A percentile compares a stretch with the other conserved stretches of the same genome.
phyloP scores from a whole-genome alignment of 2,888 invertebrate species.

The Lacanobia oleracea region DNA sequence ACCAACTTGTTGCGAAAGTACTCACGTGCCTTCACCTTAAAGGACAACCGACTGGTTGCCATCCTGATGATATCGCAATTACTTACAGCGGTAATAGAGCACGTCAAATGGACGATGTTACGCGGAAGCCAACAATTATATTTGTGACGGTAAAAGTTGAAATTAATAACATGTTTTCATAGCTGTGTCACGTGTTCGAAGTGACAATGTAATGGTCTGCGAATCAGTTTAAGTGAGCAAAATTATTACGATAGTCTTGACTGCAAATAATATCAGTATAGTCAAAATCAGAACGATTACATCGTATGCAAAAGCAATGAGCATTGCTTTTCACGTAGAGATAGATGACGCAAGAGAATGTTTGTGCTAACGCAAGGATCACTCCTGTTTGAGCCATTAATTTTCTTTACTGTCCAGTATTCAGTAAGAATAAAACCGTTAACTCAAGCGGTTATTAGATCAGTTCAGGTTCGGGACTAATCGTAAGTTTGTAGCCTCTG shows the following conservation, averaged over 20 bases:
- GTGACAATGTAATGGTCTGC: constrained; percentile 12
- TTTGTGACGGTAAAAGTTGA: constrained; percentile 31
- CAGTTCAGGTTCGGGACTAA: too few species aligned
- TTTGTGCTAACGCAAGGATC: neutral
- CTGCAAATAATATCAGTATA: too few species aligned
- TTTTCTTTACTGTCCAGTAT: too few species aligned
- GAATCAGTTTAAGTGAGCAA: neutral
- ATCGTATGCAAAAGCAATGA: too few species aligned
- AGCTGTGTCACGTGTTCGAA: constrained; percentile 3
- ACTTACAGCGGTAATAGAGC: constrained; percentile 34
- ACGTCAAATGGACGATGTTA: constrained; percentile 38
- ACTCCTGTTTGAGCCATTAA: neutral
- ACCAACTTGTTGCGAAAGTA: too few species aligned
- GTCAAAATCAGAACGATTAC: too few species aligned
- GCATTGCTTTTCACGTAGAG: too few species aligned
- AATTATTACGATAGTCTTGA: neutral
- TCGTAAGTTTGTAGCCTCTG: too few species aligned
- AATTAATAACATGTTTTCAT: constrained; percentile 22
- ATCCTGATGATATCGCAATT: too few species aligned
- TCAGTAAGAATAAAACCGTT: neutral
- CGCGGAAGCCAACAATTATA: constrained; percentile 37
- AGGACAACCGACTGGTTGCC: too few species aligned
- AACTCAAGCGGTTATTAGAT: neutral
- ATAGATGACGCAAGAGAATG: neutral
- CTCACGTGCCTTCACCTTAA: too few species aligned